These are phyloP conservation scores for Hyperoodon ampullatus DNA, from an alignment of 2,113 vertebrate genomes.

Conservation along the genomic window DNA sequence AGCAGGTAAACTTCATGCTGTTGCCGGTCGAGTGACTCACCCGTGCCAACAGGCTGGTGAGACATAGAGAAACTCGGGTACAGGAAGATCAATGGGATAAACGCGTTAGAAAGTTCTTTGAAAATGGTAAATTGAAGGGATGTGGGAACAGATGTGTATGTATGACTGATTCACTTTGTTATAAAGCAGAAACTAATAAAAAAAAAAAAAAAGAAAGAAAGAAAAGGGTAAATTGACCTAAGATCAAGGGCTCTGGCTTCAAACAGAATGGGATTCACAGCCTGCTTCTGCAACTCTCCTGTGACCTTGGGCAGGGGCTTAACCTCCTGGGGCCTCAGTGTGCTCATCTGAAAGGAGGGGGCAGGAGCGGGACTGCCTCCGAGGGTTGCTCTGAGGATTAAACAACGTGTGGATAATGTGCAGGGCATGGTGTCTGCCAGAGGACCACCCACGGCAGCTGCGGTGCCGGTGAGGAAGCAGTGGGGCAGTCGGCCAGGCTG, in stretches of 20 bases:
- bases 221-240: background rate
- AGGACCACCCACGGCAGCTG: background rate
- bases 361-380: fast-evolving
- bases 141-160: no score
- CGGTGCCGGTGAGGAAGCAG: background rate
- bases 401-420: background rate
- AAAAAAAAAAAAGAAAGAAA: no score
- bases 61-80: conserved; percentile 67
- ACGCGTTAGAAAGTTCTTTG: background rate
- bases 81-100: conserved; percentile 57
- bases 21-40: conserved; percentile 65
- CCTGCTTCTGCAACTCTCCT: background rate
- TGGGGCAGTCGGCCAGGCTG: fast-evolving
- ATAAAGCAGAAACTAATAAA: no score
- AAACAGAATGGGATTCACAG: background rate
- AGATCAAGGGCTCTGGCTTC: background rate
- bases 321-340: background rate
- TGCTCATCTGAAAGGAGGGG: background rate
- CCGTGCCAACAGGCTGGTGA: conserved; percentile 66
- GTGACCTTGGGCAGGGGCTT: background rate
- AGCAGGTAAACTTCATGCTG: background rate
- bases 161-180: no score
- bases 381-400: background rate
- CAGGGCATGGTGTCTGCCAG: fast-evolving
- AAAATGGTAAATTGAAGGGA: background rate